phyloP scores from a whole-genome alignment of 2,888 invertebrate genomes.

The Actias luna region DNA sequence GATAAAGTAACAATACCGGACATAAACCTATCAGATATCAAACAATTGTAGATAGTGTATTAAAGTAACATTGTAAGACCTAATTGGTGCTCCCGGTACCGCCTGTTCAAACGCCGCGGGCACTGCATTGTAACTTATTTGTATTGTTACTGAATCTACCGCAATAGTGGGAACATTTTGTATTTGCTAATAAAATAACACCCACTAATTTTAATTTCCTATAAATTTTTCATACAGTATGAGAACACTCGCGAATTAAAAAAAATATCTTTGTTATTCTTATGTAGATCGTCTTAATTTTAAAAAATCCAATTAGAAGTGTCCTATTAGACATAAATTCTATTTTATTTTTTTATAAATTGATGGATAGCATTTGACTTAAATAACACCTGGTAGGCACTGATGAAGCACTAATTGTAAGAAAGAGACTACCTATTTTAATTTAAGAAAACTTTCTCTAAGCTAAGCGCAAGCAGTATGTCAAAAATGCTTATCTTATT shows the following conservation, averaged over 20 bases:
- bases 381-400: too few relatives aligned
- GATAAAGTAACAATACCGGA: constrained; percentile 21
- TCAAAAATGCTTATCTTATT: neutral
- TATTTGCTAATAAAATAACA: constrained; percentile 15
- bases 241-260: neutral
- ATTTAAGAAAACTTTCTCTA: too few relatives aligned
- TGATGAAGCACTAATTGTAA: too few relatives aligned
- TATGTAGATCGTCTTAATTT: too few relatives aligned
- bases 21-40: constrained; percentile 30
- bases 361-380: too few relatives aligned
- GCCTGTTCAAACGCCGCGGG: constrained; percentile 49
- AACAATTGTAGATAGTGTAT: constrained; percentile 50
- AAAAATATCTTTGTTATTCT: neutral
- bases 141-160: constrained; percentile 14
- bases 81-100: constrained; percentile 64
- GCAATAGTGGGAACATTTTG: constrained; percentile 11
- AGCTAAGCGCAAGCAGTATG: neutral
- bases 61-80: constrained; percentile 61
- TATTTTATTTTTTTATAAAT: too few relatives aligned
- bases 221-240: neutral
- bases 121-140: constrained; percentile 51
- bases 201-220: neutral
- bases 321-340: too few relatives aligned
- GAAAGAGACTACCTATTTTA: too few relatives aligned
- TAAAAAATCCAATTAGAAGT: too few relatives aligned